These are phyloP conservation scores for Cenopis cana DNA, from an alignment of 2,888 invertebrate genomes.

Conservation along the genomic window DNA sequence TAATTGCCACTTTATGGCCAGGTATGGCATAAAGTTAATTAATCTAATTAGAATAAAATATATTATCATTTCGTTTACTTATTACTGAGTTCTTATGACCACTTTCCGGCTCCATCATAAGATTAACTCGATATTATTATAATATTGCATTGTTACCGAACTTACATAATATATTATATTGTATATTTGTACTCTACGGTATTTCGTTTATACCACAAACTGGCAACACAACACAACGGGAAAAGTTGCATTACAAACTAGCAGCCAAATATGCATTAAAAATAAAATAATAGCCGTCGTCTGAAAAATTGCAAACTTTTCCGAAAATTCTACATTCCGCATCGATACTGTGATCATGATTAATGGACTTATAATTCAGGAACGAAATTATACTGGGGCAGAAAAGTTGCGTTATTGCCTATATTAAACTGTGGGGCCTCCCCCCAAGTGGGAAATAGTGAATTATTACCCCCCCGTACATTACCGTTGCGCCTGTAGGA, in stretches of 20 bases:
- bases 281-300: conserved; percentile 39
- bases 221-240: conserved; percentile 13
- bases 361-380: conserved; percentile 72
- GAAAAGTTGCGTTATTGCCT: conserved; percentile 72
- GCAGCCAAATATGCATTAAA: conserved; percentile 32
- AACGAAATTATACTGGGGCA: conserved; percentile 63
- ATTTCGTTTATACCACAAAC: background rate
- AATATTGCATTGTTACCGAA: too few relatives aligned
- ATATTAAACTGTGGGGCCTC: conserved; percentile 66
- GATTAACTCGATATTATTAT: too few relatives aligned
- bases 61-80: too few relatives aligned
- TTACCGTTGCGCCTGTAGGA: conserved; percentile 44
- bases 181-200: background rate
- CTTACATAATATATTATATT: background rate
- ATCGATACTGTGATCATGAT: conserved; percentile 66
- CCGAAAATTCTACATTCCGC: conserved; percentile 55
- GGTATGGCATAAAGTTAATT: too few relatives aligned
- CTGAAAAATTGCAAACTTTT: conserved; percentile 54
- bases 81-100: too few relatives aligned
- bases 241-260: conserved; percentile 32
- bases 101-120: too few relatives aligned
- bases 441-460: conserved; percentile 60
- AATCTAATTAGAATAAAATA: too few relatives aligned
- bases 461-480: conserved; percentile 62
- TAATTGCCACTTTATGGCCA: too few relatives aligned